Base-by-base conservation (phyloP, 2,797 vertebrate species). In the Enteromius radiatus region DNA sequence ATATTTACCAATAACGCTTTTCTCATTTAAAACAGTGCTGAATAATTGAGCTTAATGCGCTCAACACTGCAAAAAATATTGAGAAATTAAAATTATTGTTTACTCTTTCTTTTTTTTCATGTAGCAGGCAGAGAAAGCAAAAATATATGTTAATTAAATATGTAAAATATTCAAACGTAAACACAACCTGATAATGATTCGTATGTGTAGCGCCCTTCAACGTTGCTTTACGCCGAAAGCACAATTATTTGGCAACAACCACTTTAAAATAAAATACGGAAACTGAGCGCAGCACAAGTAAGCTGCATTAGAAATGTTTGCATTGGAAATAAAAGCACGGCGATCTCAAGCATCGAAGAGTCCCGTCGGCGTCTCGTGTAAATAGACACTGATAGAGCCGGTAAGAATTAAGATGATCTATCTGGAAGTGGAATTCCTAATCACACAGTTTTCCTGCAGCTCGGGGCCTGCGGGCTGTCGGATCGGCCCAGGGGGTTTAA, bases 401-500 rank as follows among this genome's bases (percentile, higher is more conserved):
- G 61, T 81, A 77, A 67, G 82, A 84, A 86, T 84, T 80, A 77
- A 79, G 69, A 49, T 70, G 91, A 93, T 91, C 88, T 92, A 90
- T 90, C 91, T 88, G 92, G 89, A 92, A 90, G 90, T 90, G 89
- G 90, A 84, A 83, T 79, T 87, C 85, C 84, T 89, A 91, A 91
- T 91, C 88, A 77, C 84, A 88, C 89, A 92, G 89, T 92, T 92
- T 91, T 92, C 89, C 90, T 85, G 86, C 90, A 86, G 85, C 79
- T 86, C 65, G 56, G 78, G 93, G 92, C 93, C 93, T 91, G 91
- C 91, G 91, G 91, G 92, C 91, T 92, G 91, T 92, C 90, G 91
- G 83, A 80, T 80, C 87, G 90, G 90, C 93, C 92, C 93, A 70
- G 90, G 92, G 93, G 94, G 92, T 92, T 91, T 92, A 89, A 93